Conservation (phyloP, 2,113 vertebrate species). For the Tyrannus savana region DNA sequence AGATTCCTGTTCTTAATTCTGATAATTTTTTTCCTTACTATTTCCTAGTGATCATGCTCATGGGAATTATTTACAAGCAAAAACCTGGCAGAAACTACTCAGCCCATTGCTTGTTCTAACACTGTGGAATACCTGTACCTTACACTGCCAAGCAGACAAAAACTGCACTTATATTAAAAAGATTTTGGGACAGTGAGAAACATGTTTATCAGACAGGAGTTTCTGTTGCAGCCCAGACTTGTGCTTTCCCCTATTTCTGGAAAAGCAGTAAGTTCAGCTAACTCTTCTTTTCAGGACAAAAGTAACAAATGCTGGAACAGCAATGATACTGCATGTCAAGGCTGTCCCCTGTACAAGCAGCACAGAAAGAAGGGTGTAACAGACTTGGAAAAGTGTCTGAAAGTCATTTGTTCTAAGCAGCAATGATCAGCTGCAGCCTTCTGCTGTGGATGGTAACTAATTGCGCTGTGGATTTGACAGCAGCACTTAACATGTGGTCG, state of each 20-base stretch:
- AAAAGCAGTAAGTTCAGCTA: background rate
- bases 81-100: background rate
- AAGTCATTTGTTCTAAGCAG: background rate
- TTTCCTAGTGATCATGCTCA: background rate
- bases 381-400: background rate
- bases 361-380: background rate
- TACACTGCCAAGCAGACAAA: background rate
- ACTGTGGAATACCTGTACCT: background rate
- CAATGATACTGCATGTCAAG: background rate
- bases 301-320: background rate
- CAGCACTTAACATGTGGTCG: accelerated
- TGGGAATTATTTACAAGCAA: background rate
- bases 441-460: background rate
- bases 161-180: background rate
- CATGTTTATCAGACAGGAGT: background rate
- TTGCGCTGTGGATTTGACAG: background rate
- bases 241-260: background rate
- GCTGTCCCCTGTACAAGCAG: background rate
- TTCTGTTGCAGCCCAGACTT: background rate
- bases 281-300: background rate
- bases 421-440: background rate
- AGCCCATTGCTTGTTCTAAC: background rate
- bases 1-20: background rate
- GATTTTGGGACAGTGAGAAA: background rate
- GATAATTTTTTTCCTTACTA: background rate